These are phyloP conservation scores for Pycnomerus fuliginosus DNA, from an alignment of 2,888 invertebrate species.

Conservation along the genomic window DNA sequence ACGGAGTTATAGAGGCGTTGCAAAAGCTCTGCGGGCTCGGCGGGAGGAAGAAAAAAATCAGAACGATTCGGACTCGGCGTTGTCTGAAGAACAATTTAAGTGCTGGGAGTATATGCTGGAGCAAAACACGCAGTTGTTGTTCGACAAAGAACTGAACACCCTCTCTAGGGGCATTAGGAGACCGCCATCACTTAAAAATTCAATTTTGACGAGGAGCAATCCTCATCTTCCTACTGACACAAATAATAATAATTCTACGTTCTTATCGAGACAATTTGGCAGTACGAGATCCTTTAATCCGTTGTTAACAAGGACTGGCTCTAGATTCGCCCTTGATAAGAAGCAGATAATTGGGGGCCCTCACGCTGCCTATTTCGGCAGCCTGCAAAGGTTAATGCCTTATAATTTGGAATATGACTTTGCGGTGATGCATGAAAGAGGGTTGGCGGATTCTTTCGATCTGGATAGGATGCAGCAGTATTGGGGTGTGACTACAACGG, in stretches of 20 bases:
- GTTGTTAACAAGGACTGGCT: conserved; percentile 58
- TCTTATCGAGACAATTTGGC: conserved; percentile 74
- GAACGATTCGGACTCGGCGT: conserved; percentile 60
- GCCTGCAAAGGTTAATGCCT: conserved; percentile 80
- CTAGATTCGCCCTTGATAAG: conserved; percentile 61
- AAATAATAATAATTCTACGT: conserved; percentile 48
- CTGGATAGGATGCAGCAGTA: conserved; percentile 87
- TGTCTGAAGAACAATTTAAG: conserved; percentile 84
- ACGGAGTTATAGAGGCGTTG: conserved; percentile 62
- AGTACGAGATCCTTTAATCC: conserved; percentile 79
- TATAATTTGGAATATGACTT: conserved; percentile 83
- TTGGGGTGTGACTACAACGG: conserved; percentile 88
- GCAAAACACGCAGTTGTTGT: conserved; percentile 83
- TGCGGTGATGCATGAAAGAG: conserved; percentile 77
- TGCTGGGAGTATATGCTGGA: conserved; percentile 94
- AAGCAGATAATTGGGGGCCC: conserved; percentile 70
- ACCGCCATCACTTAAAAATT: conserved; percentile 57
- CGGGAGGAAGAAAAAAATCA: conserved; percentile 62
- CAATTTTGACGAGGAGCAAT: conserved; percentile 68
- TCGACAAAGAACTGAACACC: conserved; percentile 85
- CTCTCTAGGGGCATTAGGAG: conserved; percentile 63
- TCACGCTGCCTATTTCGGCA: conserved; percentile 85
- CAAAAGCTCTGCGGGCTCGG: conserved; percentile 62
- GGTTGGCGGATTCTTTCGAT: conserved; percentile 73
- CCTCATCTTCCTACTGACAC: conserved; percentile 62